Conservation (phyloP, 2,113 vertebrate species). For the Forbesichthys agassizii region DNA sequence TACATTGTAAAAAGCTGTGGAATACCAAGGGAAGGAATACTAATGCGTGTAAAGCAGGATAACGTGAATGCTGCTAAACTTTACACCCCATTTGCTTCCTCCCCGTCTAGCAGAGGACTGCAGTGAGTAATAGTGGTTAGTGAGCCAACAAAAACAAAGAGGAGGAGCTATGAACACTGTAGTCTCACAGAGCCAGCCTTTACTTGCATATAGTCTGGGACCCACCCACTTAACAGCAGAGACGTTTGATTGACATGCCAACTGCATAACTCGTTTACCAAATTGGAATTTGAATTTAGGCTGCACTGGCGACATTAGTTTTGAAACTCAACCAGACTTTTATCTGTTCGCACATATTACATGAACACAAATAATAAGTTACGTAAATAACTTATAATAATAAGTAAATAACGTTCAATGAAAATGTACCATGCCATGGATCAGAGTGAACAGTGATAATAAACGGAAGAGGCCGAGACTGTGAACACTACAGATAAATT, state of each 20-base stretch:
- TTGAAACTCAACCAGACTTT: too few species aligned
- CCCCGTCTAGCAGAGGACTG: conserved; percentile 33
- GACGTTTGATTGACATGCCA: background rate
- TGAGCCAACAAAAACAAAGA: conserved; percentile 47
- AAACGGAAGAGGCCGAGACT: background rate
- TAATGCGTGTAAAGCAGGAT: background rate
- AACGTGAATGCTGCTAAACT: conserved; percentile 15
- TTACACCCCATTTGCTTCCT: conserved; percentile 30
- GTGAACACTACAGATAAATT: background rate
- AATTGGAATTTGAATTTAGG: too few species aligned
- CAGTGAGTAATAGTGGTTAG: conserved; percentile 23
- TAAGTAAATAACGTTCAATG: too few species aligned
- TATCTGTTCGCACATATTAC: too few species aligned
- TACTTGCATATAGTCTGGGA: too few species aligned
- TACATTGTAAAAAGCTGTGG: conserved; percentile 15
- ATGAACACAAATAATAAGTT: too few species aligned
- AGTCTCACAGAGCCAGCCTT: background rate
- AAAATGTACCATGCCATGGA: too few species aligned
- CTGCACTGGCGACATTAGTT: too few species aligned
- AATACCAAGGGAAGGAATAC: background rate
- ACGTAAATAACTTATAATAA: too few species aligned
- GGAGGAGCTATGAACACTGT: conserved; percentile 30
- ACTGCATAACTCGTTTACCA: too few species aligned
- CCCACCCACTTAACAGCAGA: background rate
- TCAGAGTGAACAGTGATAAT: too few species aligned